Conservation (phyloP, 2,797 vertebrate genomes). For the Rhinogobio ventralis region DNA sequence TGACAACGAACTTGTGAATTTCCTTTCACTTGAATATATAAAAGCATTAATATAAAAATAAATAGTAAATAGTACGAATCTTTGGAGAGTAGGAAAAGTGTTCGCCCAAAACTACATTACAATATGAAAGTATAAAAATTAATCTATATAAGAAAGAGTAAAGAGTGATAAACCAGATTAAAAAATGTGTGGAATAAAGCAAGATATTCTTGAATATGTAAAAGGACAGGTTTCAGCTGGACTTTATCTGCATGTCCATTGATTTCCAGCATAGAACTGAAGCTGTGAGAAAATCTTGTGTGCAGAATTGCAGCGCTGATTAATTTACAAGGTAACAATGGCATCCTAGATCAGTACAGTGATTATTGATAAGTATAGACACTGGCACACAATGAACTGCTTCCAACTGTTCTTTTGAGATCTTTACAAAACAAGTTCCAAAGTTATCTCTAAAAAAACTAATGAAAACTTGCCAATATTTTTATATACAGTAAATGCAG, state of each 20-base stretch:
- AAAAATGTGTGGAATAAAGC: not conserved
- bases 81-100: not conserved
- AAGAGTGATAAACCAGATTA: not conserved
- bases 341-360: not conserved
- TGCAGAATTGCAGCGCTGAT: not conserved
- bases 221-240: not conserved
- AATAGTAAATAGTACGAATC: not conserved
- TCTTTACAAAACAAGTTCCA: not conserved
- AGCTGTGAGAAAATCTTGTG: constrained; percentile 15
- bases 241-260: not conserved
- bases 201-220: not conserved
- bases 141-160: not conserved
- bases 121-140: not conserved
- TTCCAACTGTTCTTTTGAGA: constrained; percentile 11
- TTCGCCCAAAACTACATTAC: not conserved
- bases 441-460: not conserved
- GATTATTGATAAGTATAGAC: constrained; percentile 9
- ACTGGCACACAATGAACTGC: not conserved
- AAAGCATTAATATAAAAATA: not conserved
- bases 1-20: too few species aligned
- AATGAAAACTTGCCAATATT: not conserved
- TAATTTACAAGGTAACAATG: not conserved
- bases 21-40: not conserved
- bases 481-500: too few species aligned
- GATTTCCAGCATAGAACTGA: not conserved